A percentile compares a stretch with the other conserved stretches of the same genome.
Evolutionary conservation across 2,797 vertebrate genomes (phyloP).

Genomic region (Esox masquinongy): DNA sequence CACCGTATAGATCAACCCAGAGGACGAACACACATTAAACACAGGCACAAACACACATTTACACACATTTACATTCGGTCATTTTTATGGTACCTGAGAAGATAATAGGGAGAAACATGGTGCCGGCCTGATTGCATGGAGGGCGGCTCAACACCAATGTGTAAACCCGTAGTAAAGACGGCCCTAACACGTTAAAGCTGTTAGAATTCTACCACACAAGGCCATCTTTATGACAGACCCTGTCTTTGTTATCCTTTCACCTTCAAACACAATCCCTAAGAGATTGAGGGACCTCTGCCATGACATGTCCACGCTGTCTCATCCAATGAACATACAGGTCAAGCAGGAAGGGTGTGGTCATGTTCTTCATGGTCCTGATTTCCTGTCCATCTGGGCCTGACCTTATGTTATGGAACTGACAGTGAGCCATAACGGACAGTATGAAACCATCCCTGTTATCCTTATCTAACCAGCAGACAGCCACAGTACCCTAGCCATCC

Average conservation of each 20-base stretch:
- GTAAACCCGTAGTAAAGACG: conserved; percentile 10
- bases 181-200: conserved; percentile 5
- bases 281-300: neutral
- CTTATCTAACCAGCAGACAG: conserved; percentile 1
- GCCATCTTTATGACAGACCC: neutral
- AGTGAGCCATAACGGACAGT: neutral
- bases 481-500: neutral
- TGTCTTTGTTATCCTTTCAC: neutral
- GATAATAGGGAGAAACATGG: neutral
- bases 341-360: neutral
- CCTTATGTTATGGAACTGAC: neutral
- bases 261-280: neutral
- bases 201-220: neutral
- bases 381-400: neutral
- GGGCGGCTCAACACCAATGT: neutral
- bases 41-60: conserved; percentile 10
- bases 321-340: neutral
- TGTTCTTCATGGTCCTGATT: neutral
- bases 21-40: conserved; percentile 22
- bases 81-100: conserved; percentile 28
- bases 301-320: conserved; percentile 1
- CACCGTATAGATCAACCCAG: neutral
- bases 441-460: conserved; percentile 37
- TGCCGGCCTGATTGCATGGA: neutral
- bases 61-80: too few relatives aligned